Evolutionary conservation across 2,888 invertebrate genomes (phyloP).

Genomic region (Cerastoderma edule): DNA sequence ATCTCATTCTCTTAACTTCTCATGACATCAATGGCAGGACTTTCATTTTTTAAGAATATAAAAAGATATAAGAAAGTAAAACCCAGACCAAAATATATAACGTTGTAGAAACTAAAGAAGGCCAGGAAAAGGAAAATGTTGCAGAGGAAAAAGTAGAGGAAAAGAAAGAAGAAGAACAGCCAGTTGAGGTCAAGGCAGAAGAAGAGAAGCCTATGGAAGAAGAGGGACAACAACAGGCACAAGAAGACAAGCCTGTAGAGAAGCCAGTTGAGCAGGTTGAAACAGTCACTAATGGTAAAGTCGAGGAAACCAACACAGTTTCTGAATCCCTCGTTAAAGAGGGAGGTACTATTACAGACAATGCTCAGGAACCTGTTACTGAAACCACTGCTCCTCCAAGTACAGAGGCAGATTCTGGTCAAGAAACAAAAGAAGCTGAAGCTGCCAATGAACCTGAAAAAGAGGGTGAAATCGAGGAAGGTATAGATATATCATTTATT

Average conservation of each 20-base stretch:
- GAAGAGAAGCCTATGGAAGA: constrained; percentile 18
- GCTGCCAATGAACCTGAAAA: constrained; percentile 42
- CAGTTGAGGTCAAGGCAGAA: constrained; percentile 25
- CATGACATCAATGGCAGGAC: too few relatives aligned
- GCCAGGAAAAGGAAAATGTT: constrained; percentile 19
- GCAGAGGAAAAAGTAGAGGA: constrained; percentile 19
- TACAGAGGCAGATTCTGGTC: constrained; percentile 22
- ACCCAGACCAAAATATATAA: neutral
- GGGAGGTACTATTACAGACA: constrained; percentile 51
- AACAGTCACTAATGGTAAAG: too few relatives aligned
- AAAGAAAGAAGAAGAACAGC: constrained; percentile 23
- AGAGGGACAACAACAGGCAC: constrained; percentile 34
- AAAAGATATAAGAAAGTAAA: too few relatives aligned
- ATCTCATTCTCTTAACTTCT: too few relatives aligned
- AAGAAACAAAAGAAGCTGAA: constrained; percentile 40
- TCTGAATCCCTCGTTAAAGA: constrained; percentile 25
- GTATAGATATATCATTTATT: constrained; percentile 22
- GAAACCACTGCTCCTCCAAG: constrained; percentile 20
- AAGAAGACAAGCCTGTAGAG: constrained; percentile 28
- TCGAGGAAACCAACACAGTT: constrained; percentile 29
- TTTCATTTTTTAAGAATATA: too few relatives aligned
- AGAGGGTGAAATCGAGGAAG: constrained; percentile 55
- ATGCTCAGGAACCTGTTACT: constrained; percentile 34
- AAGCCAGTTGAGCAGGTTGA: constrained; percentile 37
- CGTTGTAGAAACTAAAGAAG: constrained; percentile 18